Evolutionary conservation across 2,113 vertebrate genomes (phyloP), one percentile per base, ranked within the genome.

Genomic region (Zapornia atra): DNA sequence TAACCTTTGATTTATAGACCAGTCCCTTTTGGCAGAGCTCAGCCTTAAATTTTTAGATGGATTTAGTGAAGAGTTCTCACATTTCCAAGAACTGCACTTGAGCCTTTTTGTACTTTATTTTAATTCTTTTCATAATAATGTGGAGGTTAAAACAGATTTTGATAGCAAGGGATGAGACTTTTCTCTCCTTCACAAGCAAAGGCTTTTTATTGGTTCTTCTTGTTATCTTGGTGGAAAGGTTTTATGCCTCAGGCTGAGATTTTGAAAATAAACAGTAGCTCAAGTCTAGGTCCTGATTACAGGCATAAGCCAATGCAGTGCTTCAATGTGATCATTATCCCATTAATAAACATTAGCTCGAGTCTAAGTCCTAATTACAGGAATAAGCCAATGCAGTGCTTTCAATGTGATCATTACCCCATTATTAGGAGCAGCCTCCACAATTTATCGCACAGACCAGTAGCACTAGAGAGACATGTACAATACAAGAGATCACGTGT

Each of bases 401-500:
- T 48, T 63, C 28, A 44, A 16, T 6, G 54, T 36, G 54, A 40
- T 36, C 53, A 29, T 15, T 50, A 65, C 13, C 76, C 31, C 16
- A 0, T 33, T n/a, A 53, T 21, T 9, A 59, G 11, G 42, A 46
- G 8, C 56, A 57, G 25, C 18, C 42, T 78, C 69, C 19, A 11
- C 26, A 64, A 42, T 40, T 84, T 36, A n/a, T 28, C 22, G 22
- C 81, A 34, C 20, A 59, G 63, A 42, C 19, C 66, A 72, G 36
- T 24, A 53, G 18, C 46, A 3, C 10, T 3, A 64, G 6, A 1
- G 1, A 75, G 42, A 44, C 10, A 19, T 8, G 68, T 46, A 13
- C 34, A 56, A 15, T 12, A 19, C 12, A 54, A 15, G 0, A 20
- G 42, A 11, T 14, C 73, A 77, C 2, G 0, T 9, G 6, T 3